These are phyloP conservation scores for Vanacampus margaritifer DNA, from an alignment of 2,113 vertebrate genomes.

Conservation along the genomic window DNA sequence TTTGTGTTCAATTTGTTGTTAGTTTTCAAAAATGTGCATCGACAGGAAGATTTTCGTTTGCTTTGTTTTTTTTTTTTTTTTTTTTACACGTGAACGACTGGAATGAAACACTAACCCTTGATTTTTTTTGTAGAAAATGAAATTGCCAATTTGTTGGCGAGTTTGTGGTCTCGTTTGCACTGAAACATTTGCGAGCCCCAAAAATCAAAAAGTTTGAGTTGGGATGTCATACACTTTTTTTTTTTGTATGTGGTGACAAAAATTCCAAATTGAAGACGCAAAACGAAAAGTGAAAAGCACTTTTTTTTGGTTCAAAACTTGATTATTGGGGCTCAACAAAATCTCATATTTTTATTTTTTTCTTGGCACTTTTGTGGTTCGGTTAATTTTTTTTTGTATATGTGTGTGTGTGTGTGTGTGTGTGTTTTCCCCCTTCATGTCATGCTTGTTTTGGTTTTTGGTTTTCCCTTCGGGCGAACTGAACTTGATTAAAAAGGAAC, in stretches of 20 bases:
- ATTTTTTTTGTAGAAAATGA: too few relatives aligned
- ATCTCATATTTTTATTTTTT: neutral
- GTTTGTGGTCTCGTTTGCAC: too few relatives aligned
- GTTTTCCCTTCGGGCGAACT: neutral
- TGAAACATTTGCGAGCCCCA: too few relatives aligned
- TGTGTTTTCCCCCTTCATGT: constrained; percentile 4
- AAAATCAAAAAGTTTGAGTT: neutral
- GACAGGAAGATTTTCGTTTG: neutral
- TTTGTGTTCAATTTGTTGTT: constrained; percentile 1
- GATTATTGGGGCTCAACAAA: neutral
- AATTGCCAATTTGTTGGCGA: too few relatives aligned
- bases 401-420: neutral
- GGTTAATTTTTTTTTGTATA: neutral
- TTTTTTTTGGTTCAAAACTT: too few relatives aligned
- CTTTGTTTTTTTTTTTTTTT: neutral
- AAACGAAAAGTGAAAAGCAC: too few relatives aligned
- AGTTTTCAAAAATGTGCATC: constrained; percentile 3
- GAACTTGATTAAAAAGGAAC: constrained; percentile 2
- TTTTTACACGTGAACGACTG: neutral
- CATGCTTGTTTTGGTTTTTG: neutral
- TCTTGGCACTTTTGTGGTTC: constrained; percentile 2
- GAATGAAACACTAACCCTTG: neutral
- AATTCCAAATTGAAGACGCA: too few relatives aligned
- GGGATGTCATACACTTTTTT: too few relatives aligned
- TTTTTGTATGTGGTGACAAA: too few relatives aligned